Evolutionary conservation across 2,113 vertebrate genomes (phyloP).

Genomic region (Tetraodon nigroviridis): DNA sequence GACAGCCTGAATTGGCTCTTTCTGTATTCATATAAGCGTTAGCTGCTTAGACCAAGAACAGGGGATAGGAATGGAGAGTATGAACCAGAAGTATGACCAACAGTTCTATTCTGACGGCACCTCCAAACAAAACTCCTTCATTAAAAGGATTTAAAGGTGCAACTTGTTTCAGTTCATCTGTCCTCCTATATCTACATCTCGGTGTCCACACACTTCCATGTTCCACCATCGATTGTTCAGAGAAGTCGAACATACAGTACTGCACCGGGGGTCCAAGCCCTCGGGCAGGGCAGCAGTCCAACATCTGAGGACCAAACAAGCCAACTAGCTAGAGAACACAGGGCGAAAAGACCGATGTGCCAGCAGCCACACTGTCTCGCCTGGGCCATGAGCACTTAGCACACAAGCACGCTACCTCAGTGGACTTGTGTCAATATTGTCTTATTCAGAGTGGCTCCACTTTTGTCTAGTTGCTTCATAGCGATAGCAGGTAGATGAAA

Average conservation of each 20-base stretch:
- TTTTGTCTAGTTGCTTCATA: conserved; percentile 46
- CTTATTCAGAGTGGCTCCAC: conserved; percentile 42
- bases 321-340: conserved; percentile 28
- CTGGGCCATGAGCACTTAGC: conserved; percentile 34
- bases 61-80: neutral
- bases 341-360: conserved; percentile 28
- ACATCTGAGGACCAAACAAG: conserved; percentile 45
- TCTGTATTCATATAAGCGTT: conserved; percentile 30
- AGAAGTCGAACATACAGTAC: conserved; percentile 39
- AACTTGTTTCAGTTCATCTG: too few relatives aligned
- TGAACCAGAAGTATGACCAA: conserved; percentile 1
- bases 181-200: too few relatives aligned
- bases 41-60: conserved; percentile 16
- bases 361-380: conserved; percentile 36
- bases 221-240: conserved; percentile 53
- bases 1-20: conserved; percentile 35
- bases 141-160: neutral
- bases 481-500: conserved; percentile 21
- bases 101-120: neutral
- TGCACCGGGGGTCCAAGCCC: conserved; percentile 40
- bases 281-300: conserved; percentile 38
- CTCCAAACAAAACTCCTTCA: too few relatives aligned
- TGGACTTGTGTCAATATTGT: conserved; percentile 62
- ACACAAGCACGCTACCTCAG: conserved; percentile 53
- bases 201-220: conserved; percentile 1